Evolutionary conservation across 2,113 vertebrate genomes (phyloP).

Genomic region (Psammodynastes pulverulentus): DNA sequence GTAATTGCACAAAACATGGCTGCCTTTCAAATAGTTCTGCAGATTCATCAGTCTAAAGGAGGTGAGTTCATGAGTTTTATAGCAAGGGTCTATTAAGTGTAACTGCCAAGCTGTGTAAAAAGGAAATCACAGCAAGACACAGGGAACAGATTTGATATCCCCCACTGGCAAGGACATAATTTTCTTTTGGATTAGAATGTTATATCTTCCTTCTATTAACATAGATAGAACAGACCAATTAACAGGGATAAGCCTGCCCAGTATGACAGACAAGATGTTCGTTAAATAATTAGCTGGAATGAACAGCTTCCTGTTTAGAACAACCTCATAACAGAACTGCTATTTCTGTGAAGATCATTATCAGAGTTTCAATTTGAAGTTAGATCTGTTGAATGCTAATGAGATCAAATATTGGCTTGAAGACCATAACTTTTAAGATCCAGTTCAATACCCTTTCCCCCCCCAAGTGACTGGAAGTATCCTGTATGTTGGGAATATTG

Average conservation of each 20-base stretch:
- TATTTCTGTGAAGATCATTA: not conserved
- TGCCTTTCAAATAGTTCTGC: not conserved
- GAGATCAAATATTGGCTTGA: not conserved
- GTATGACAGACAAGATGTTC: not conserved
- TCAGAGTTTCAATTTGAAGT: not conserved
- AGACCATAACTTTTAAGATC: not conserved
- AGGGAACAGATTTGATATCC: not conserved
- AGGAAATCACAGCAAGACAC: not conserved
- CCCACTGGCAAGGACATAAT: not conserved
- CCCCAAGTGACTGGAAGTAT: not conserved
- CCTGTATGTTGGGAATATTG: not conserved
- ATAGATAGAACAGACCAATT: not conserved
- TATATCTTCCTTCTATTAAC: not conserved
- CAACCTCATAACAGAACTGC: not conserved
- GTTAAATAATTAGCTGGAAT: not conserved
- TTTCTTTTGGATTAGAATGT: not conserved
- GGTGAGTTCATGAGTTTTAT: not conserved
- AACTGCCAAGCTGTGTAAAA: not conserved
- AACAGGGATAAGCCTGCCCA: not conserved
- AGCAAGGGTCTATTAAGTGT: not conserved
- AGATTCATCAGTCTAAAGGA: not conserved
- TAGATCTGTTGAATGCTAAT: not conserved
- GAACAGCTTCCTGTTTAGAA: not conserved
- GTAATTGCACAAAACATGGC: not conserved
- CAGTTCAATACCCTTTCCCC: not conserved